Evolutionary conservation across 1,140 invertebrate genomes (phyloP).

Genomic region (Helicoverpa zea): DNA sequence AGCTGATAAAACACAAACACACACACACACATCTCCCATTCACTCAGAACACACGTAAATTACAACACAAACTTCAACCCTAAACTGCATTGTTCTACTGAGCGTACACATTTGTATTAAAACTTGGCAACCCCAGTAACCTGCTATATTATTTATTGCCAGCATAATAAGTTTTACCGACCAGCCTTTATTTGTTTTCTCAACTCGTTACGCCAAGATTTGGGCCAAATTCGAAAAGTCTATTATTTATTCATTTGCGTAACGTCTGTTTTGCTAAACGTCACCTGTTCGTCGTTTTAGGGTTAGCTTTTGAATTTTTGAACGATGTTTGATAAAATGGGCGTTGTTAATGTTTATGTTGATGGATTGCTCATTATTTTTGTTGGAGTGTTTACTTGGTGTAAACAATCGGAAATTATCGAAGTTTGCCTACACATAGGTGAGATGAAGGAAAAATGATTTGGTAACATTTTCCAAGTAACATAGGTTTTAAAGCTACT

Average conservation of each 20-base stretch:
- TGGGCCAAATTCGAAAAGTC: constrained; percentile 77
- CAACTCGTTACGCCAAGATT: constrained; percentile 82
- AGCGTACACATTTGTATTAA: constrained; percentile 71
- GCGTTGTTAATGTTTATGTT: not conserved
- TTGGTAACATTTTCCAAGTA: too few relatives aligned
- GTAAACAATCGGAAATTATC: not conserved
- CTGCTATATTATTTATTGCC: constrained; percentile 83
- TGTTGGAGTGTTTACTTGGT: not conserved
- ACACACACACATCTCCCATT: not conserved
- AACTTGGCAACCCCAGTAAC: constrained; percentile 68
- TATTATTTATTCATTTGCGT: constrained; percentile 79
- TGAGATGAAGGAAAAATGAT: not conserved
- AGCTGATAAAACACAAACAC: not conserved
- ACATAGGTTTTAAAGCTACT: too few relatives aligned
- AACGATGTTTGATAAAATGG: constrained; percentile 31
- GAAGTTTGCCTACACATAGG: not conserved
- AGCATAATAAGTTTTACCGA: constrained; percentile 69
- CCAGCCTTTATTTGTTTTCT: constrained; percentile 79
- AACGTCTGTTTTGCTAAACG: constrained; percentile 40
- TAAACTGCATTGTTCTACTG: constrained; percentile 12
- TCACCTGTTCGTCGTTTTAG: constrained; percentile 40
- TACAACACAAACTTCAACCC: constrained; percentile 30
- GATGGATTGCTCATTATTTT: not conserved
- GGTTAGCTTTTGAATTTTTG: constrained; percentile 25
- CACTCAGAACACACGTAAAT: not conserved